Conservation (phyloP, 2,888 invertebrate species). For the Ornithoptera alexandrae region DNA sequence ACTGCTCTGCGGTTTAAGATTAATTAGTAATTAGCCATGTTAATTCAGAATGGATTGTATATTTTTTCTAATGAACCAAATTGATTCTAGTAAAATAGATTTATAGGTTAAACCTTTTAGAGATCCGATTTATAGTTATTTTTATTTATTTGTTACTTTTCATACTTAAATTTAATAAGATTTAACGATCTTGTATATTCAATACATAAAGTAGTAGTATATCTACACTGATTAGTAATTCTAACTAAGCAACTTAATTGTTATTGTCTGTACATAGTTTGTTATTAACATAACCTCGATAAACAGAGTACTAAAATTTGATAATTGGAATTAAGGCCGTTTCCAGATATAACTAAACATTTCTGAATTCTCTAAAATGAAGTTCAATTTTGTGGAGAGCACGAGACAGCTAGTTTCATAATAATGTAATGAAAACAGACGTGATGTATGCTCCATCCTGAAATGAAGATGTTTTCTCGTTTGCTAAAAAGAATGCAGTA, state of each 20-base stretch:
- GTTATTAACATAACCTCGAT: background rate
- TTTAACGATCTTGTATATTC: no score
- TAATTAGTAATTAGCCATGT: constrained; percentile 9
- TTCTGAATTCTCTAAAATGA: constrained; percentile 16
- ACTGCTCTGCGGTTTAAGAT: constrained; percentile 9
- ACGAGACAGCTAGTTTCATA: constrained; percentile 47
- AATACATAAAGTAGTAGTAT: no score
- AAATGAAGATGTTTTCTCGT: constrained; percentile 16
- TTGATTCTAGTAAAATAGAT: no score
- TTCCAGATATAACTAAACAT: constrained; percentile 15
- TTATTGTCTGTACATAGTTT: background rate
- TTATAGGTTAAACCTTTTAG: no score
- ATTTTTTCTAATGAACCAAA: background rate
- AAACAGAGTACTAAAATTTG: constrained; percentile 12
- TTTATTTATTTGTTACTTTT: no score
- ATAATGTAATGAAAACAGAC: constrained; percentile 50
- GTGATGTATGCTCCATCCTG: constrained; percentile 38
- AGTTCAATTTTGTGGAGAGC: constrained; percentile 35
- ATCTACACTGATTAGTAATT: no score
- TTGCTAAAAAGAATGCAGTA: constrained; percentile 2
- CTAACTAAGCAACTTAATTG: background rate
- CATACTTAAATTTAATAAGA: no score
- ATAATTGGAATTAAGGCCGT: constrained; percentile 7
- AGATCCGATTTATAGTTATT: no score
- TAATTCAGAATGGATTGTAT: background rate